Base-by-base conservation (phyloP, 64 coral and sea anemone species). In the Stichodactyla mertensii region DNA sequence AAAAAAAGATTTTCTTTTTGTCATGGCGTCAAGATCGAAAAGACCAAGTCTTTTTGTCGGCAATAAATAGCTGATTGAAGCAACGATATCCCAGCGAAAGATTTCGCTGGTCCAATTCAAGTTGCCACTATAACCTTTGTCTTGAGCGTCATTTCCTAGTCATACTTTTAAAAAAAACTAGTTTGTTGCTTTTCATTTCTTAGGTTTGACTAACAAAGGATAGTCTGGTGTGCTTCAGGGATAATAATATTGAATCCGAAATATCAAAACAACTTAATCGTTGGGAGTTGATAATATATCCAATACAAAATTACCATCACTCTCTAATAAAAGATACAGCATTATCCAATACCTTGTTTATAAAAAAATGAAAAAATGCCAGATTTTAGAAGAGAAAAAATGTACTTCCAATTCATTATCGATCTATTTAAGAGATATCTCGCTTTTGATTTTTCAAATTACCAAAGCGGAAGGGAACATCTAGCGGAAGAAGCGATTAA, bases 401-500 rank as follows among this genome's bases (percentile, higher is more conserved):
- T 31, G 22, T 11, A 31, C 69, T 28, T 27, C 23, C 24, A 27
- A 74, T 12, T 74, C 26, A 74, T 74, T 74, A 74, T 31, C 69
- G 23, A 74, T 26, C 24, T 36, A 74, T 74, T 74, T 74, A 31
- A 12, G 69, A 74, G 22, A 74, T 74, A 74, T 74, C 10, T 31
- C 69, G 24, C 22, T 26, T 71, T 71, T 71, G 14, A 23, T 71
- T 74, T 13, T 23, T 23, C 24, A 74, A 74, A 74, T 74, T 74
- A 74, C 69, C 24, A 74, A 74, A 74, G 69, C 69, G 69, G 69
- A 74, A 74, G 69, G 24, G 24, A 12, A 74, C 12, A 71, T 71
- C 20, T 36, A n/a, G 27, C 69, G 23, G 23, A 2, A 74, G 6
- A 23, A 20, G 6, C 20, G 64, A 74, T 74, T 74, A 74, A 4